Conservation (phyloP, 2,888 invertebrate species). For the Gari tellinella region DNA sequence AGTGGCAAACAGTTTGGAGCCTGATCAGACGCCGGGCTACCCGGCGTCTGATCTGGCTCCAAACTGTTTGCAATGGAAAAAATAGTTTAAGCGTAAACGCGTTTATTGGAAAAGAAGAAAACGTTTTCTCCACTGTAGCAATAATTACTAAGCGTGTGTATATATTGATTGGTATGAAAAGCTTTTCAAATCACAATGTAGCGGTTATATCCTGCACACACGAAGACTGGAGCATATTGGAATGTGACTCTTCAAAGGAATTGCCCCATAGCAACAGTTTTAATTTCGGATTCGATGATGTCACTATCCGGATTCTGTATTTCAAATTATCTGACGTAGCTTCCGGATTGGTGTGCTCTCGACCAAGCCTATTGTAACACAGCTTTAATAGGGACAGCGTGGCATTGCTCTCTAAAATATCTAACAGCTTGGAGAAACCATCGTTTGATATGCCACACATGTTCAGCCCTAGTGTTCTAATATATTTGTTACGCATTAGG, state of each 20-base stretch:
- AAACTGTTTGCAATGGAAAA: too few species aligned
- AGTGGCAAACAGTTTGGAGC: too few species aligned
- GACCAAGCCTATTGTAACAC: slow-evolving; percentile 81
- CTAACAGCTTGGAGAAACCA: slow-evolving; percentile 79
- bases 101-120: too few species aligned
- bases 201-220: too few species aligned
- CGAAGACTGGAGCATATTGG: background rate
- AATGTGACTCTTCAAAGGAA: slow-evolving; percentile 74
- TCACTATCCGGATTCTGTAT: slow-evolving; percentile 78
- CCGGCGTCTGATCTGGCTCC: too few species aligned
- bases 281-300: slow-evolving; percentile 80
- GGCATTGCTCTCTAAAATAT: slow-evolving; percentile 78
- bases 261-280: slow-evolving; percentile 83
- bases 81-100: too few species aligned
- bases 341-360: slow-evolving; percentile 69
- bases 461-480: slow-evolving; percentile 80
- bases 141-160: too few species aligned
- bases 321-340: slow-evolving; percentile 78
- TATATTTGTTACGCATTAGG: slow-evolving; percentile 74
- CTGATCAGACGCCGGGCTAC: too few species aligned
- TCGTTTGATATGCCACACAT: slow-evolving; percentile 83
- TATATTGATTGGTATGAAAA: too few species aligned
- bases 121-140: too few species aligned
- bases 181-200: too few species aligned
- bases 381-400: slow-evolving; percentile 78